Percentiles rank a stretch among this genome's conserved stretches.
These are phyloP conservation scores for Leucosticte australis DNA, from an alignment of 2,113 vertebrate genomes.

Conservation along the genomic window DNA sequence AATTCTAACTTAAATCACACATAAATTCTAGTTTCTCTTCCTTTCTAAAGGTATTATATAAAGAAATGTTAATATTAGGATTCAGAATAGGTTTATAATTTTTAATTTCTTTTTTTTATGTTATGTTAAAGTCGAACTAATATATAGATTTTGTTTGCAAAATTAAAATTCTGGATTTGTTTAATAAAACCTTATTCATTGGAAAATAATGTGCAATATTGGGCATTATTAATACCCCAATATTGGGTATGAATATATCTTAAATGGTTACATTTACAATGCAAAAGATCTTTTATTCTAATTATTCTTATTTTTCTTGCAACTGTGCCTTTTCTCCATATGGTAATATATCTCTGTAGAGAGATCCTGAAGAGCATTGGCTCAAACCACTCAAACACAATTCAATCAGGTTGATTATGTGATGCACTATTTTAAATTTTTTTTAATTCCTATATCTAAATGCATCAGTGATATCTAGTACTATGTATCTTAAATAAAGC, in stretches of 20 bases:
- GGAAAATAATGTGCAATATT: background rate
- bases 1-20: slow-evolving; percentile 35
- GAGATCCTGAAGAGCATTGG: background rate
- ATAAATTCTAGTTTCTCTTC: background rate
- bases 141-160: background rate
- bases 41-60: background rate
- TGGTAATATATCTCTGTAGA: background rate
- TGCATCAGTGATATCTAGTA: background rate
- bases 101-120: background rate
- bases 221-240: too few relatives aligned
- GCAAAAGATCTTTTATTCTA: background rate
- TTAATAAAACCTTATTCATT: background rate
- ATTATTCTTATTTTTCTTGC: background rate
- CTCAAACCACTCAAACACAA: background rate
- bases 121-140: background rate
- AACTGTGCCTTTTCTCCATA: background rate
- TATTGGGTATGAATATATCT: background rate
- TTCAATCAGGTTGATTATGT: background rate
- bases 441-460: background rate
- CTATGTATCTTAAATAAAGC: background rate
- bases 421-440: background rate
- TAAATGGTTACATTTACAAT: background rate
- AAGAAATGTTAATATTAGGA: background rate
- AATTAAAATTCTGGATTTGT: background rate
- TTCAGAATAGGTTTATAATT: background rate